Base-by-base conservation (phyloP, 2,797 vertebrate species). In the Myoxocephalus aenaeus region DNA sequence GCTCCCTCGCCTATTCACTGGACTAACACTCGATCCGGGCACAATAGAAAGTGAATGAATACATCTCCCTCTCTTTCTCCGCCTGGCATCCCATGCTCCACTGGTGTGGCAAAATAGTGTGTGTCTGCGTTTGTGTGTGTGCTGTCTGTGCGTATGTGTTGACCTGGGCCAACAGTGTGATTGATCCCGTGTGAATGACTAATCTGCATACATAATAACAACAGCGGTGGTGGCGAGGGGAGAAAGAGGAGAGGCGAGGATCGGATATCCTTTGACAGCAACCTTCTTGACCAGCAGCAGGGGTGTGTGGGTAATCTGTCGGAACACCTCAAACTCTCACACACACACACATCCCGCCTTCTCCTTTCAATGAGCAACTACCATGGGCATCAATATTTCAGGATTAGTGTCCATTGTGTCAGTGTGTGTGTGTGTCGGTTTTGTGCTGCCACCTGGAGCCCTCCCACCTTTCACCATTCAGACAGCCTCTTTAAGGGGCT, bases 351-450 rank as follows among this genome's bases (percentile, higher is more conserved):
- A 76, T 61, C 75, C 75, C 67, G 78, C 76, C 80, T 64, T 83
- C 69, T 18, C 42, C 70, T 82, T 87, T 90, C 86, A 93, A 81
- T 89, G 89, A 91, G 86, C 81, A 87, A 80, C 89, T 73, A 90
- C 76, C 88, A 69, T 80, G 71, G 89, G 90, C 93, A 95, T 96
- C 89, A 95, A 94, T 94, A 95, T 95, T 95, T 95, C 81, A 95
- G 93, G 93, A 95, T 95, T 94, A 95, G 90, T 70, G 72, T 79
- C 80, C 86, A 90, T 91, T 94, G 91, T 88, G 79, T 66, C 56
- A 1, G 66, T 34, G 32, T 34, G 34, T 34, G 34, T 42, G 40
- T 79, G 72, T 48, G 70, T 65, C 54, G 67, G 82, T 79, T 89
- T 90, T 87, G 90, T 90, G 73, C 65, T 91, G 92, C 93, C 94